phyloP scores from a whole-genome alignment of 2,113 vertebrate species.

The Telmatochromis sp. region DNA sequence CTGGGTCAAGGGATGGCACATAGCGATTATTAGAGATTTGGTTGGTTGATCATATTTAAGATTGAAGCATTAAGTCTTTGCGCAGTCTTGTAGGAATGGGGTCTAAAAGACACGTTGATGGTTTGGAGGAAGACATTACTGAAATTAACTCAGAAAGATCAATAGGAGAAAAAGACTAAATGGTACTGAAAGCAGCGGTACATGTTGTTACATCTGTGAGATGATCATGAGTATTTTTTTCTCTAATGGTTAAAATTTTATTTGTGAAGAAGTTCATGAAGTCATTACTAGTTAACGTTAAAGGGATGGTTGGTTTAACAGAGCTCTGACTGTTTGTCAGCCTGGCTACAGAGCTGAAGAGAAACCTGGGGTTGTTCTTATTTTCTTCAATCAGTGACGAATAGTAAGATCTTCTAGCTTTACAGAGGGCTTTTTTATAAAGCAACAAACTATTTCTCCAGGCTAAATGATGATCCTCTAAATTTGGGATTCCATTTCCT shows the following conservation, averaged over 20 bases:
- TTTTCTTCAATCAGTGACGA: neutral
- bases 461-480: neutral
- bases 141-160: too few species aligned
- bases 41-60: too few species aligned
- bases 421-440: accelerated
- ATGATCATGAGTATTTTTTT: accelerated
- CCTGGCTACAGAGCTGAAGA: neutral
- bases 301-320: neutral
- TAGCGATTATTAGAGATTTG: too few species aligned
- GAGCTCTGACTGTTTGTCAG: neutral
- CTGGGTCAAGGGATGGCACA: too few species aligned
- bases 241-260: accelerated
- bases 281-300: neutral
- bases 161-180: too few species aligned
- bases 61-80: too few species aligned
- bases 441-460: neutral
- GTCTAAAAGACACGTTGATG: too few species aligned
- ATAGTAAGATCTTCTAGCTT: accelerated
- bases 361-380: neutral
- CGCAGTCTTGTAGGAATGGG: too few species aligned
- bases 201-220: too few species aligned
- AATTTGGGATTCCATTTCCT: neutral
- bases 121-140: too few species aligned
- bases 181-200: too few species aligned
- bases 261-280: neutral